phyloP scores from a whole-genome alignment of 2,888 invertebrate species.

The Trachelus iudaicus region DNA sequence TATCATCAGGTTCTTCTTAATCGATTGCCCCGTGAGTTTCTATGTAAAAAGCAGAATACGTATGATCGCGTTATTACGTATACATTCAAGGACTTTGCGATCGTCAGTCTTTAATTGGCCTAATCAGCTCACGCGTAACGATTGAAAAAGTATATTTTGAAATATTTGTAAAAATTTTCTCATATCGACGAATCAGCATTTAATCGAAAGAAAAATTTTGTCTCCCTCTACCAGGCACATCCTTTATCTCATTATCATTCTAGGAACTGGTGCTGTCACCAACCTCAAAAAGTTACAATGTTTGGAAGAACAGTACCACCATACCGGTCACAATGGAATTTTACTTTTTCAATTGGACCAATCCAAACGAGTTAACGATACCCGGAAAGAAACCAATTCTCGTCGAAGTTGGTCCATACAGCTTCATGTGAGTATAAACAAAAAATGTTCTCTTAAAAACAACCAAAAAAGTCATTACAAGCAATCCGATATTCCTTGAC shows the following conservation, averaged over 20 bases:
- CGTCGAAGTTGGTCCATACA: slow-evolving; percentile 63
- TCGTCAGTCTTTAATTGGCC: no score
- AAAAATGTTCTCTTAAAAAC: neutral
- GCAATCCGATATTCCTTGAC: neutral
- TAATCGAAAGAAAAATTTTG: neutral
- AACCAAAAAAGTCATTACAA: neutral
- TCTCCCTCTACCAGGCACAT: neutral
- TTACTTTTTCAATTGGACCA: slow-evolving; percentile 85
- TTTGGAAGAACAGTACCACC: slow-evolving; percentile 76
- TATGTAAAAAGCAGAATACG: no score
- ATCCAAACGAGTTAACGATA: slow-evolving; percentile 71
- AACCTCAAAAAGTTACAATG: slow-evolving; percentile 71
- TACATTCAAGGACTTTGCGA: no score
- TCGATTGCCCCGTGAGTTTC: no score
- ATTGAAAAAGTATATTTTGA: neutral
- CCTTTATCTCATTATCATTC: neutral
- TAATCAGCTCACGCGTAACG: neutral
- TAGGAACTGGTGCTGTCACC: slow-evolving; percentile 75
- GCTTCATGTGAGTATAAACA: slow-evolving; percentile 56
- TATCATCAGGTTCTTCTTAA: no score
- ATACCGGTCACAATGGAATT: slow-evolving; percentile 75
- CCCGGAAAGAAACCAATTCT: slow-evolving; percentile 72
- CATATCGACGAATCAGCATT: neutral
- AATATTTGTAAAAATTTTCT: neutral
- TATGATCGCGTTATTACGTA: no score